These are phyloP conservation scores for Bombus terrestris DNA, from an alignment of 1,140 invertebrate genomes.

Conservation along the genomic window DNA sequence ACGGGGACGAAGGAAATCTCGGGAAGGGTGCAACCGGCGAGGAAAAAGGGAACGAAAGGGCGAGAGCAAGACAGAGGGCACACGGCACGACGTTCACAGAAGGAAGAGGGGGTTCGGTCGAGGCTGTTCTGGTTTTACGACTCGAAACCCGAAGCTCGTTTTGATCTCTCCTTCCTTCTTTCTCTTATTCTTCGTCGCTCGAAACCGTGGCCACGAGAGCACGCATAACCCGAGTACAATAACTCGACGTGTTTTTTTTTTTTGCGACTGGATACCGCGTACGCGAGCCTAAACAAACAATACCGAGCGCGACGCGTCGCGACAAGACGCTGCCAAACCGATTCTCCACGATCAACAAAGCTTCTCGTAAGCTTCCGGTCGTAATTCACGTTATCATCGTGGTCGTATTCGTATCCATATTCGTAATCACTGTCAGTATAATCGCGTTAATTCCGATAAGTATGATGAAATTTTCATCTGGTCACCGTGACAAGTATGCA, in stretches of 20 bases:
- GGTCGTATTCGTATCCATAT: background rate
- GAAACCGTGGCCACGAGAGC: constrained; percentile 46
- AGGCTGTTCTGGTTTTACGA: constrained; percentile 71
- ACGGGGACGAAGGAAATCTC: constrained; percentile 58
- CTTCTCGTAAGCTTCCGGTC: background rate
- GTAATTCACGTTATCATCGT: background rate
- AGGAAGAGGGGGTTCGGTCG: constrained; percentile 10
- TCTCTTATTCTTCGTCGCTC: background rate
- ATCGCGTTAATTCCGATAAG: too few relatives aligned
- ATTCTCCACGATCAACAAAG: background rate
- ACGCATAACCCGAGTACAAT: constrained; percentile 56
- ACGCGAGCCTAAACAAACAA: constrained; percentile 61
- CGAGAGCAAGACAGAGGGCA: constrained; percentile 29
- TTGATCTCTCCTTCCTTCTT: constrained; percentile 2
- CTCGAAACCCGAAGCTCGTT: constrained; percentile 68
- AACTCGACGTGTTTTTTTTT: constrained; percentile 50
- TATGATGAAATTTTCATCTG: too few relatives aligned
- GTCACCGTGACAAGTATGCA: too few relatives aligned
- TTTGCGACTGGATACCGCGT: constrained; percentile 61
- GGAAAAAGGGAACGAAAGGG: constrained; percentile 35
- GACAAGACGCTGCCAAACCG: background rate
- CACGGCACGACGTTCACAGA: background rate
- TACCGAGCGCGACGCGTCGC: constrained; percentile 9
- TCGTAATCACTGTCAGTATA: background rate
- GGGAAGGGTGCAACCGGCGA: constrained; percentile 37